Evolutionary conservation across 2,888 invertebrate species (phyloP).

Genomic region (Atrina japonica): DNA sequence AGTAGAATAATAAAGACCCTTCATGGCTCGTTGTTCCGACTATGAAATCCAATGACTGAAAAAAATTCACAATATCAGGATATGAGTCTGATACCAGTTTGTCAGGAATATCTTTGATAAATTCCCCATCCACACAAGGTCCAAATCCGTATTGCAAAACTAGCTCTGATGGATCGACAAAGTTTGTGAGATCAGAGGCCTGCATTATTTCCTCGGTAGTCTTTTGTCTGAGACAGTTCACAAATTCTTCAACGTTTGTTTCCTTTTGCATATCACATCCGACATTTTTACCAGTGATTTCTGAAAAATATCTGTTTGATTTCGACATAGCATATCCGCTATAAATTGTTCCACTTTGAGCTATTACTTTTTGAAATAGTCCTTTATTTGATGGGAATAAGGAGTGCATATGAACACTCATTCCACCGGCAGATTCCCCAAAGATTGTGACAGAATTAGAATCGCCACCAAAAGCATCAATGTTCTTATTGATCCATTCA

Average conservation of each 20-base stretch:
- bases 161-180: background rate
- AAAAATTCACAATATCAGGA: background rate
- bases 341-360: constrained; percentile 16
- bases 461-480: constrained; percentile 13
- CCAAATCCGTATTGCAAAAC: background rate
- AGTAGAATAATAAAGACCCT: constrained; percentile 3
- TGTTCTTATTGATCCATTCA: constrained; percentile 15
- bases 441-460: constrained; percentile 16
- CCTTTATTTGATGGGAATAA: constrained; percentile 18
- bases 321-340: too few species aligned
- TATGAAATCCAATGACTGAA: constrained; percentile 10
- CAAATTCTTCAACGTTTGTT: background rate
- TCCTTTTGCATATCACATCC: background rate
- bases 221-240: background rate
- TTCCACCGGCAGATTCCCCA: constrained; percentile 25
- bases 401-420: constrained; percentile 8
- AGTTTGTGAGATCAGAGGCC: background rate
- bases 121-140: constrained; percentile 1
- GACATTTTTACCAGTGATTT: too few species aligned
- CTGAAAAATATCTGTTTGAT: too few species aligned
- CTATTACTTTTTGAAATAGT: constrained; percentile 15
- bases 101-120: background rate
- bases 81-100: background rate
- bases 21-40: background rate
- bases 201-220: background rate